Conservation (phyloP, 2,888 invertebrate genomes). For the Cynaeus angustus region DNA sequence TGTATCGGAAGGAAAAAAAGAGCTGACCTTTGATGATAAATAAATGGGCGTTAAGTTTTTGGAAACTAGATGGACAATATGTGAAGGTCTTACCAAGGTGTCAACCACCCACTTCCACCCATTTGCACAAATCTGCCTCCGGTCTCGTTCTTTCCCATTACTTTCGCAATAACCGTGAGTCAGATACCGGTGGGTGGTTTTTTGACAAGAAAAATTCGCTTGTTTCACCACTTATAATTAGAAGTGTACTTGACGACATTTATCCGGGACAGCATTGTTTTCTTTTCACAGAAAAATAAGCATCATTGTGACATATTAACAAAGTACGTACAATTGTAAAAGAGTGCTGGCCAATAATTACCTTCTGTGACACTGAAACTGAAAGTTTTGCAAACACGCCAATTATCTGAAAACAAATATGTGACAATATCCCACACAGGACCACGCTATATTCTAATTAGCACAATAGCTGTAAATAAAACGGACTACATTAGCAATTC, state of each 20-base stretch:
- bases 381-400: conserved; percentile 5
- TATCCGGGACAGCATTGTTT: conserved; percentile 15
- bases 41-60: conserved; percentile 14
- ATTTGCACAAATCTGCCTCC: conserved; percentile 33
- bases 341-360: neutral
- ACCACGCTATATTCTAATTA: conserved; percentile 12
- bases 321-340: neutral
- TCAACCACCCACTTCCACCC: conserved; percentile 48
- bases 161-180: conserved; percentile 20
- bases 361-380: neutral
- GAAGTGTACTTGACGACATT: conserved; percentile 17
- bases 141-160: conserved; percentile 24
- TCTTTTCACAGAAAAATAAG: conserved; percentile 12
- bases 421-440: conserved; percentile 16
- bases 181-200: conserved; percentile 24
- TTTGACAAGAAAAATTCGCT: conserved; percentile 22
- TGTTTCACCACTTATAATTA: conserved; percentile 15
- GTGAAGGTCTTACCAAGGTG: conserved; percentile 49
- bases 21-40: conserved; percentile 21
- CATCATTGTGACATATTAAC: conserved; percentile 6
- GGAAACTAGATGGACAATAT: conserved; percentile 36
- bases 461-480: conserved; percentile 23
- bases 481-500: conserved; percentile 17
- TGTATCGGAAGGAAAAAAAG: conserved; percentile 5
- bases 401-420: conserved; percentile 7